phyloP scores from a whole-genome alignment of 2,113 vertebrate genomes.

The Dicaeum eximium region DNA sequence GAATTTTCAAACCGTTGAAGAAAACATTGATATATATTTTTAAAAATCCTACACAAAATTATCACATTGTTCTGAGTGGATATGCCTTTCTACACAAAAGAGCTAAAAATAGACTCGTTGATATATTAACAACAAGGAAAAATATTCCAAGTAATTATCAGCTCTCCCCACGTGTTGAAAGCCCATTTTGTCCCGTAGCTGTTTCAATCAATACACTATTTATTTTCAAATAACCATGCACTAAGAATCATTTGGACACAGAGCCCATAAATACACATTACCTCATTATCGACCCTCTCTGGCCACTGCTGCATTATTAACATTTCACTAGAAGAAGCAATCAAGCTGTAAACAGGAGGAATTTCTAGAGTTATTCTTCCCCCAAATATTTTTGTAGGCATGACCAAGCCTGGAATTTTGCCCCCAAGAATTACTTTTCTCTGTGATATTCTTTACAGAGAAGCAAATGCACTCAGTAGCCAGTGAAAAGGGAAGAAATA shows the following conservation, averaged over 20 bases:
- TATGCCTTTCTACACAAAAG: background rate
- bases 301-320: constrained; percentile 41
- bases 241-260: constrained; percentile 37
- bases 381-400: background rate
- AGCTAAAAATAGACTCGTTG: background rate
- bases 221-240: constrained; percentile 44
- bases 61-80: background rate
- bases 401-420: background rate
- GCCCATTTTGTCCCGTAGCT: background rate
- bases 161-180: background rate
- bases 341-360: constrained; percentile 22
- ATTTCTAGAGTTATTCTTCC: background rate
- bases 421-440: background rate
- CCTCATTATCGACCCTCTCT: constrained; percentile 46
- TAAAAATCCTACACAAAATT: background rate
- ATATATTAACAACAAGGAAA: background rate
- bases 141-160: constrained; percentile 29
- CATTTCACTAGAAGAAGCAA: constrained; percentile 37
- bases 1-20: background rate
- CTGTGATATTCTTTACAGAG: background rate
- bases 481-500: background rate
- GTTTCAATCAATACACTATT: constrained; percentile 46
- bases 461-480: background rate
- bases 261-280: constrained; percentile 57
- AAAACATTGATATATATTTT: background rate